Percentiles rank a stretch among this genome's conserved stretches.
phyloP scores from a whole-genome alignment of 1,140 invertebrate species.

The Lysiphlebus fabarum region DNA sequence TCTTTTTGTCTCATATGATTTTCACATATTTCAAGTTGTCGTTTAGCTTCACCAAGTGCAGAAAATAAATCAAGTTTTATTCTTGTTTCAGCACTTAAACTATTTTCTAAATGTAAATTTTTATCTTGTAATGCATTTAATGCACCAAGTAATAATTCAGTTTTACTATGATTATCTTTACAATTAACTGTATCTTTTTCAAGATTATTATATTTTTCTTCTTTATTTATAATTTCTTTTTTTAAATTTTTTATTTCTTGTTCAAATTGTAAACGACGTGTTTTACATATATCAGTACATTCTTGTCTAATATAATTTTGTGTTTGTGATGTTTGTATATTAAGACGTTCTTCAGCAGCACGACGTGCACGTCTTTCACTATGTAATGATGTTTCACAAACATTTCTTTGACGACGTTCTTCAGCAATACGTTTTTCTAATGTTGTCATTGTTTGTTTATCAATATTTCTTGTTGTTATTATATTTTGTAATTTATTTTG shows the following conservation, averaged over 20 bases:
- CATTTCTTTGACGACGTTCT: constrained; percentile 72
- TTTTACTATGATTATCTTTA: constrained; percentile 73
- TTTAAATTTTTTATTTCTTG: constrained; percentile 72
- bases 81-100: constrained; percentile 89
- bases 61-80: constrained; percentile 96
- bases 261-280: constrained; percentile 72
- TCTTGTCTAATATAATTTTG: constrained; percentile 55
- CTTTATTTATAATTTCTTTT: constrained; percentile 70
- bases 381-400: constrained; percentile 73
- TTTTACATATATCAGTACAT: constrained; percentile 75
- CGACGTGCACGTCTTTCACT: constrained; percentile 67
- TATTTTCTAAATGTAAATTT: constrained; percentile 84
- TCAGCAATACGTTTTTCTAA: constrained; percentile 81
- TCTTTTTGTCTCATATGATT: constrained; percentile 76
- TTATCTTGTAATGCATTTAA: constrained; percentile 81
- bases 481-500: constrained; percentile 75
- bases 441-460: constrained; percentile 72
- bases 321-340: constrained; percentile 44
- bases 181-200: constrained; percentile 51
- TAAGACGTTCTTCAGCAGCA: constrained; percentile 55
- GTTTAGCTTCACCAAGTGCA: constrained; percentile 89
- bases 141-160: constrained; percentile 78
- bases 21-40: constrained; percentile 88
- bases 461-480: constrained; percentile 68
- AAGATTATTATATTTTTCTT: constrained; percentile 59